A percentile compares a stretch with the other conserved stretches of the same genome.
Evolutionary conservation across 2,888 invertebrate genomes (phyloP).

Genomic region (Cephus pygmeus): DNA sequence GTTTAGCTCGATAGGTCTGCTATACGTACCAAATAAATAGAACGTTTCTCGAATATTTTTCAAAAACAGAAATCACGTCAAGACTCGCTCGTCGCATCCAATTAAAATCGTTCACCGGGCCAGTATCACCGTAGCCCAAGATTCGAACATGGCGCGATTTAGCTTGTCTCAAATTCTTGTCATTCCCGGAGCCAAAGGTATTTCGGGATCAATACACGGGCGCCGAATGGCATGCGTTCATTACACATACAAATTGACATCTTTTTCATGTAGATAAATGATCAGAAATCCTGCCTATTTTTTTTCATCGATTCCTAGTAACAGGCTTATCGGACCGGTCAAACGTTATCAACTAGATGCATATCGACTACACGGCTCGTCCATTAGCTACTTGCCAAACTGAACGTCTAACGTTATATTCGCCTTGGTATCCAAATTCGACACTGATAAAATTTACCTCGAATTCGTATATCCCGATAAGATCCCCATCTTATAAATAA

Average conservation of each 20-base stretch:
- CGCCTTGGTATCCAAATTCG: background rate
- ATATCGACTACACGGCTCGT: background rate
- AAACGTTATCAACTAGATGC: background rate
- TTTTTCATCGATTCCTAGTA: background rate
- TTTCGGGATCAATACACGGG: background rate
- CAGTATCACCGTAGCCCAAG: background rate
- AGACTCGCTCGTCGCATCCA: background rate
- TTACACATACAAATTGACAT: background rate
- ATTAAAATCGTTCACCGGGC: background rate
- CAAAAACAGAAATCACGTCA: background rate
- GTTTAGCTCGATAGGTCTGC: background rate
- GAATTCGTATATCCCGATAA: background rate
- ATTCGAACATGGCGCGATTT: background rate
- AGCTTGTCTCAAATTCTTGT: background rate
- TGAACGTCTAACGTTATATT: background rate
- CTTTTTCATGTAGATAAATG: background rate
- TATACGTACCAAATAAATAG: background rate
- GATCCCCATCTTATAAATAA: background rate
- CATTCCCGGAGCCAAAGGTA: background rate
- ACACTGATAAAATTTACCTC: background rate
- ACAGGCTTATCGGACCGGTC: background rate
- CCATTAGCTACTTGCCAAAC: background rate
- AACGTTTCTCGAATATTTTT: background rate
- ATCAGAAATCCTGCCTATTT: background rate
- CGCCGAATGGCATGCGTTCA: background rate